Percentiles rank a stretch among this genome's conserved stretches.
These are phyloP conservation scores for Teleiodes luculella DNA, from an alignment of 2,888 invertebrate species.

Conservation along the genomic window DNA sequence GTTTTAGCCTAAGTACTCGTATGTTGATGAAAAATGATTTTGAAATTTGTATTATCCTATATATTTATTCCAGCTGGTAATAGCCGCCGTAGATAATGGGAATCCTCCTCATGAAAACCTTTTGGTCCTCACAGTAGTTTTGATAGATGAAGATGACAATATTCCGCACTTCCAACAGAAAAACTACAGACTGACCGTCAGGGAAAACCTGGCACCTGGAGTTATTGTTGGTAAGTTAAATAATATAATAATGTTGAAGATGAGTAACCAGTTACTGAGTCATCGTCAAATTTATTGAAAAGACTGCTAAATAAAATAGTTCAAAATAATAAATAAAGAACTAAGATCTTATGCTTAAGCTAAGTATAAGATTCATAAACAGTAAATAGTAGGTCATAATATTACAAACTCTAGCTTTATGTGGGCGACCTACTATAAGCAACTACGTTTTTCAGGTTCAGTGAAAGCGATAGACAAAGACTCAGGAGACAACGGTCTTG, in stretches of 20 bases:
- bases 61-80: conserved; percentile 78
- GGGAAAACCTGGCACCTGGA: conserved; percentile 83
- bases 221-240: conserved; percentile 80
- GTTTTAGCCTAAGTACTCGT: no score
- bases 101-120: conserved; percentile 88
- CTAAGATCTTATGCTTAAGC: no score
- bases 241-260: no score
- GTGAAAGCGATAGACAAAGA: conserved; percentile 87
- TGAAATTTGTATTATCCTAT: no score
- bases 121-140: conserved; percentile 84
- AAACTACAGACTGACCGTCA: conserved; percentile 83
- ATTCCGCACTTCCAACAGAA: conserved; percentile 85
- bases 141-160: conserved; percentile 91
- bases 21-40: no score
- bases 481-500: conserved; percentile 87
- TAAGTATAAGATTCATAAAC: no score
- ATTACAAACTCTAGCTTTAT: neutral
- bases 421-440: no score
- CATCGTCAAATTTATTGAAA: no score
- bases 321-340: no score
- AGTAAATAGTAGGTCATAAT: no score
- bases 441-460: conserved; percentile 79
- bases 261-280: no score
- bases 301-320: no score
- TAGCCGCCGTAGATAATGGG: conserved; percentile 91